Base-by-base conservation (phyloP, 2,113 vertebrate genomes). In the Lota lota region DNA sequence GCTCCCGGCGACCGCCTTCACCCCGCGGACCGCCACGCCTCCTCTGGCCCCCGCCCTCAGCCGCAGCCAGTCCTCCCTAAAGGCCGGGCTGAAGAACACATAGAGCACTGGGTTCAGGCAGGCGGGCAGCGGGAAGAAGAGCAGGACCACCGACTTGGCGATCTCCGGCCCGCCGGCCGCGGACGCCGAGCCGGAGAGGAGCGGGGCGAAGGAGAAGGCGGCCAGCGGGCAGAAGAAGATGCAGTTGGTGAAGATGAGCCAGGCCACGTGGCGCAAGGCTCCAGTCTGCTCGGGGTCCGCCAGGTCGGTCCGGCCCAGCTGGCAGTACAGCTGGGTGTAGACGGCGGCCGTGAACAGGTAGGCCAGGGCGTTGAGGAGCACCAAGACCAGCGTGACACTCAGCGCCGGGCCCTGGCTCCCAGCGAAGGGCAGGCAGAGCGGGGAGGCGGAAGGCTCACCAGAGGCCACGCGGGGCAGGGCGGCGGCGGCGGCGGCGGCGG, bases 241-340 rank as follows among this genome's bases (percentile, higher is more conserved):
- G 90, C 97, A 98, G 81, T 98, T 98, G 36, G 96, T 98, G 88
- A 99, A 99, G 85, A 99, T 98, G 0, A 99, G 94, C 97, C 97
- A 99, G 66, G 97, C 97, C 0, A 99, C 93, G 0, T 99, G 97
- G 73, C 95, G 94, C 67, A 98, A 94, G 19, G 93, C 94, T 61
- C 93, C 92, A 0, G 95, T 93, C 72, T 97, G 94, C 0, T 93
- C 92, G 14, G 94, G 94, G 70, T 97, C 95, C 0, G 93, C 94
- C 67, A 98, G 92, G 82, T 95, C 95, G 71, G 94, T 94, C 67
- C 97, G 92, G 54, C 97, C 97, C 77, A 99, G 77, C 76, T 93
- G 90, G 90, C 96, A 99, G 77, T 99, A 99, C n/a, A 99, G 94
- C 81, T 94, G 94, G 4, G 95, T 97, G 89, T 99, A 99, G 75